Base-by-base conservation (phyloP, 1,140 invertebrate genomes). In the Leptopilina boulardi region DNA sequence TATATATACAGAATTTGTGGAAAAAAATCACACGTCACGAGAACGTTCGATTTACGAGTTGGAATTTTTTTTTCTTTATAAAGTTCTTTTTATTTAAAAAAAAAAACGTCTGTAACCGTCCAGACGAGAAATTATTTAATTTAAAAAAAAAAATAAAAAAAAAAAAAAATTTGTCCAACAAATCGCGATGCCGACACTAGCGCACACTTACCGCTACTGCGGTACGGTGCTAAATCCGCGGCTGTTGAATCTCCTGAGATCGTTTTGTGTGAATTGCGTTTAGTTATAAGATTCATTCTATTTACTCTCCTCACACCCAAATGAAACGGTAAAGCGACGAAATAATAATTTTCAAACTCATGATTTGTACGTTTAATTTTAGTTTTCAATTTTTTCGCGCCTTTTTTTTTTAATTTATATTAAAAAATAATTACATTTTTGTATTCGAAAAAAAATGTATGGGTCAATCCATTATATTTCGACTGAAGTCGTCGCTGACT, bases 121-220 rank as follows among this genome's bases (percentile, higher is more conserved):
- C n/a, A n/a, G n/a, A n/a, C n/a, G n/a, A n/a, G n/a, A n/a, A n/a
- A n/a, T n/a, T n/a, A n/a, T n/a, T n/a, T n/a, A n/a, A n/a, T n/a
- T n/a, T n/a, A n/a, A n/a, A n/a, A 38, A 6, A 8, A 38, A 5
- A 30, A 30, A 30, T 51, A 77, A 70, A 76, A 73, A 73, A 83
- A 41, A 77, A 79, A 74, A 80, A 71, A 80, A 82, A 80, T 75
- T 77, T 75, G 71, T 79, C 77, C 76, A 82, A 79, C 84, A 84
- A 38, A 38, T 6, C 34, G 81, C 84, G 86, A 88, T 86, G 82
- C 82, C 82, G 82, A 87, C 79, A 82, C 85, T 83, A 84, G 81
- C 87, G 81, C 87, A 83, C 82, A 84, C 79, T 76, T 84, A 81
- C 80, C 79, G 83, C 87, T 85, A 87, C 87, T 87, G 84, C 81